Evolutionary conservation across 2,888 invertebrate genomes (phyloP).

Genomic region (Campoplex capitator): DNA sequence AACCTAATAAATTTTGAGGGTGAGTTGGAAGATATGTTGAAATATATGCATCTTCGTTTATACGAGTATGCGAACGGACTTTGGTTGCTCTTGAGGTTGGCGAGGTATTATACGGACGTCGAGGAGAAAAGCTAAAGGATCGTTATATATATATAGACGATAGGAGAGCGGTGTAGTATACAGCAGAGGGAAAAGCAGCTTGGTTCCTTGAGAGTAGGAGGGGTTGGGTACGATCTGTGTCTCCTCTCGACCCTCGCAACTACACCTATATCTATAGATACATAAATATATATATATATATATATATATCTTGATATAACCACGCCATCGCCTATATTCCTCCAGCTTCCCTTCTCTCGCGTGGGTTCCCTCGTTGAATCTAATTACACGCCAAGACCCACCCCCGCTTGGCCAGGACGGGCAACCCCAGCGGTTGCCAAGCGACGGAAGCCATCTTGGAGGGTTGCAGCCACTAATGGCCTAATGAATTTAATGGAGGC

Average conservation of each 20-base stretch:
- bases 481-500: slow-evolving; percentile 85
- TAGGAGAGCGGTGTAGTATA: slow-evolving; percentile 29
- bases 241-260: slow-evolving; percentile 33
- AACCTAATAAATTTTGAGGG: slow-evolving; percentile 6
- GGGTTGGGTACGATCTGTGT: slow-evolving; percentile 32
- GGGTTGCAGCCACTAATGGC: slow-evolving; percentile 85
- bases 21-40: slow-evolving; percentile 19
- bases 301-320: slow-evolving; percentile 16
- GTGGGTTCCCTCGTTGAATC: slow-evolving; percentile 83
- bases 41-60: slow-evolving; percentile 46
- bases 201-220: slow-evolving; percentile 49
- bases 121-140: slow-evolving; percentile 50
- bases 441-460: slow-evolving; percentile 85
- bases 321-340: slow-evolving; percentile 59
- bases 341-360: slow-evolving; percentile 74
- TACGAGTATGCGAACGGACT: slow-evolving; percentile 45
- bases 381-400: slow-evolving; percentile 83
- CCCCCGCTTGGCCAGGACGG: slow-evolving; percentile 71
- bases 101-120: slow-evolving; percentile 58
- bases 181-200: slow-evolving; percentile 61
- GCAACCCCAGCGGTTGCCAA: slow-evolving; percentile 79
- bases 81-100: slow-evolving; percentile 56
- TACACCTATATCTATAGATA: slow-evolving; percentile 6
- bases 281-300: neutral
- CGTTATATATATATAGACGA: slow-evolving; percentile 20